Conservation (phyloP, 2,797 vertebrate genomes). For the Argyrosomus regius region DNA sequence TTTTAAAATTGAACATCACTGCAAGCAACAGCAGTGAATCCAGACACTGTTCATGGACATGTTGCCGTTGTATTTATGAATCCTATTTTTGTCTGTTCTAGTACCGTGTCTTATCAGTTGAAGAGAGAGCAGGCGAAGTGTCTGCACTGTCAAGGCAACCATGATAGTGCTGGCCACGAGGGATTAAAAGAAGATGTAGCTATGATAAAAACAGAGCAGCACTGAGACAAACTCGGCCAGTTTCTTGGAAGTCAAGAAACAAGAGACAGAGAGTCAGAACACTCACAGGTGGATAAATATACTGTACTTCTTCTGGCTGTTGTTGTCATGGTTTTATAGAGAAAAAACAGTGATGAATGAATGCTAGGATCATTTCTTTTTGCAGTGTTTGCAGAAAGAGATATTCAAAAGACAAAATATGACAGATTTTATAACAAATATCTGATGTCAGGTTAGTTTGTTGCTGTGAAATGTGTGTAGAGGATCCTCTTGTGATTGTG, state of each 20-base stretch:
- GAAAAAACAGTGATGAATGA: conserved; percentile 1
- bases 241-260: conserved; percentile 32
- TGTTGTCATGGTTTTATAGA: background rate
- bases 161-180: conserved; percentile 49
- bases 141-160: conserved; percentile 71
- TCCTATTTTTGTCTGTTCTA: conserved; percentile 17
- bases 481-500: background rate
- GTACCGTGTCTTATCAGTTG: conserved; percentile 39
- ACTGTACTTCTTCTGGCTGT: background rate
- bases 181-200: conserved; percentile 67
- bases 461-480: background rate
- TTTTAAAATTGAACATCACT: conserved; percentile 12
- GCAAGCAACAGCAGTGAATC: background rate
- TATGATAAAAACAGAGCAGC: conserved; percentile 58
- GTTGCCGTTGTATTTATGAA: conserved; percentile 3
- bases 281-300: background rate
- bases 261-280: conserved; percentile 23
- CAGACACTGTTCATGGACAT: background rate
- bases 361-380: background rate
- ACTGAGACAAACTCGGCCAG: conserved; percentile 20
- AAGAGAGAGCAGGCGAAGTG: conserved; percentile 41
- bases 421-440: background rate
- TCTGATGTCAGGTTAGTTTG: background rate
- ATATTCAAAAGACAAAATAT: background rate
- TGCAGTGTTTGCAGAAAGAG: background rate